A percentile compares a stretch with the other conserved stretches of the same genome.
These are phyloP conservation scores for Anas platyrhynchos DNA, from an alignment of 2,113 vertebrate genomes.

Conservation along the genomic window DNA sequence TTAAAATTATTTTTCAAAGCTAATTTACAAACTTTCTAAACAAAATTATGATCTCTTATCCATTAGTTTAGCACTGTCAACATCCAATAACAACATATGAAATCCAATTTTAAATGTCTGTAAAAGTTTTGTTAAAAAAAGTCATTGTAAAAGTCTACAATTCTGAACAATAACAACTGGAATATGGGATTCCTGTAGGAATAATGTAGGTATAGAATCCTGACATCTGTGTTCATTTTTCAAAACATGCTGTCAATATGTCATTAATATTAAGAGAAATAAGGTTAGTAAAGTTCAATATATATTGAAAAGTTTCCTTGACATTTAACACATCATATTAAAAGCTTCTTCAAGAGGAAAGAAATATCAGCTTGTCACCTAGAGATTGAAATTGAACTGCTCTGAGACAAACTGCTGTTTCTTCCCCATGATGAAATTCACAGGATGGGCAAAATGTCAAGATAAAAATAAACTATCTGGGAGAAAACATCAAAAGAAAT, in stretches of 20 bases:
- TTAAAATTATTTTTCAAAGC: not conserved
- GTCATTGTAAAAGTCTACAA: not conserved
- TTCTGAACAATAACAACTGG: not conserved
- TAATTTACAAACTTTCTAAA: not conserved
- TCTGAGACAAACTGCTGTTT: constrained; percentile 82
- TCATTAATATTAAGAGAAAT: constrained; percentile 85
- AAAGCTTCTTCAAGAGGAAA: constrained; percentile 81
- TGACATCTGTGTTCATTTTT: constrained; percentile 64
- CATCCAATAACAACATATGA: not conserved
- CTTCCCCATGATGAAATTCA: constrained; percentile 78
- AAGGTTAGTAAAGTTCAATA: constrained; percentile 79
- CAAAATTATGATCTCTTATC: not conserved
- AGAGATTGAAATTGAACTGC: constrained; percentile 80
- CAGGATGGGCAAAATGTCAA: constrained; percentile 81
- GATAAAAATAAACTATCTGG: constrained; percentile 78
- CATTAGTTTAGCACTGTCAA: not conserved
- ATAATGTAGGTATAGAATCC: not conserved
- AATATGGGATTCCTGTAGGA: constrained; percentile 30
- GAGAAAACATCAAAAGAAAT: constrained; percentile 51
- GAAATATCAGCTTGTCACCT: constrained; percentile 84
- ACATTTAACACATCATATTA: constrained; percentile 85
- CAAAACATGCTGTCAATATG: constrained; percentile 76
- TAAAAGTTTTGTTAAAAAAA: not conserved
- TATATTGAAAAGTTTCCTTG: constrained; percentile 78
- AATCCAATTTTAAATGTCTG: not conserved